Evolutionary conservation across 2,888 invertebrate genomes (phyloP).

Genomic region (Amblyteles armatorius): DNA sequence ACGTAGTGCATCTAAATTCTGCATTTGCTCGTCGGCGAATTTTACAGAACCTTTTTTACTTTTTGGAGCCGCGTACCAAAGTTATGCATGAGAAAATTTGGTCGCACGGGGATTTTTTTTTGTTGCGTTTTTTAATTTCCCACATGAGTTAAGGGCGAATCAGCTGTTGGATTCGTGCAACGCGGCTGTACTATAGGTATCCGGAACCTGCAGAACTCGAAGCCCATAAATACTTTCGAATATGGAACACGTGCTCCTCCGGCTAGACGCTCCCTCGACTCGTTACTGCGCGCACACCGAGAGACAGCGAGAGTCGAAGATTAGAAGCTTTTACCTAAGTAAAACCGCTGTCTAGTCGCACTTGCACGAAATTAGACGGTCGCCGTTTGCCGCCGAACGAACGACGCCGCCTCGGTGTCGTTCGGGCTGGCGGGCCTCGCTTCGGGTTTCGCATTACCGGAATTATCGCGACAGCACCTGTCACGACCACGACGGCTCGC

Average conservation of each 20-base stretch:
- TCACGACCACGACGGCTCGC: slow-evolving; percentile 21
- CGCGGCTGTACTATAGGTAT: too few relatives aligned
- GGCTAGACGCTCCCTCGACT: slow-evolving; percentile 5
- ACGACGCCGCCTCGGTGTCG: slow-evolving; percentile 25
- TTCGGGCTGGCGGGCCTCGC: slow-evolving; percentile 1
- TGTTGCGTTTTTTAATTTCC: too few relatives aligned
- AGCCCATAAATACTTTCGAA: slow-evolving; percentile 58
- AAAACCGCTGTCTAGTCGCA: slow-evolving; percentile 40
- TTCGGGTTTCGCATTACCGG: slow-evolving; percentile 40
- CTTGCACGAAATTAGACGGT: slow-evolving; percentile 47
- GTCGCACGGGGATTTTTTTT: too few relatives aligned
- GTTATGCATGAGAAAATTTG: too few relatives aligned
- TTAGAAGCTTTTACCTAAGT: slow-evolving; percentile 30
- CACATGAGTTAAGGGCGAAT: too few relatives aligned
- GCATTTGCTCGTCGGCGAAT: too few relatives aligned
- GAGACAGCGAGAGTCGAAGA: background rate
- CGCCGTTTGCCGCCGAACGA: slow-evolving; percentile 22
- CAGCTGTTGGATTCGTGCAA: too few relatives aligned
- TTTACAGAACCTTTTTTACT: too few relatives aligned
- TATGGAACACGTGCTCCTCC: slow-evolving; percentile 50
- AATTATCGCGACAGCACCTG: slow-evolving; percentile 59
- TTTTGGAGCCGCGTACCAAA: too few relatives aligned
- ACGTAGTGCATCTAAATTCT: too few relatives aligned
- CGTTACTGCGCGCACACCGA: slow-evolving; percentile 15
- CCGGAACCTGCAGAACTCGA: background rate